phyloP scores from a whole-genome alignment of 2,113 vertebrate species.

The Sitta europaea region DNA sequence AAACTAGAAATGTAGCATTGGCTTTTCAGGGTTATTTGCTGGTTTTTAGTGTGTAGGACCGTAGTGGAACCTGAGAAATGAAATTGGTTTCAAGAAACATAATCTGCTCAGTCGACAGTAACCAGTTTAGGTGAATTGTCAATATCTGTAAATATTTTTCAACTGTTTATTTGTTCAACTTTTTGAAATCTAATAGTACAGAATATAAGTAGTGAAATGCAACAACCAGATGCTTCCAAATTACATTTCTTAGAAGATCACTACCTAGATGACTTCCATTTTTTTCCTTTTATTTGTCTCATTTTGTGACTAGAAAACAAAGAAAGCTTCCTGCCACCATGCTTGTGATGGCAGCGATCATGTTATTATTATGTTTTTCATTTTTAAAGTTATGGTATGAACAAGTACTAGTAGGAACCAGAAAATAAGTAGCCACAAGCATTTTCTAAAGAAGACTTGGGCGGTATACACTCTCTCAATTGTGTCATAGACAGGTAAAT shows the following conservation, averaged over 20 bases:
- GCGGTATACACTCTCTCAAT: not conserved
- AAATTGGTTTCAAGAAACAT: not conserved
- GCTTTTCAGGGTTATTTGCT: not conserved
- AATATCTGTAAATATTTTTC: not conserved
- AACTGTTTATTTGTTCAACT: not conserved
- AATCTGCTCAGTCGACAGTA: not conserved
- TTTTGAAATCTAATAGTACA: not conserved
- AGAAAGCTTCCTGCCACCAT: not conserved
- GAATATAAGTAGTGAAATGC: not conserved
- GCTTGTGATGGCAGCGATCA: not conserved
- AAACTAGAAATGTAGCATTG: not conserved
- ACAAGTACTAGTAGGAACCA: not conserved
- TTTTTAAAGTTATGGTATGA: not conserved
- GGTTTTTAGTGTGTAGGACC: not conserved
- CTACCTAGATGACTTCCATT: not conserved
- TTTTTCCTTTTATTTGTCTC: not conserved
- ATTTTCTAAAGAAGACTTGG: not conserved
- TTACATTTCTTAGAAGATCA: not conserved
- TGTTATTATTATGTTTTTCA: not conserved
- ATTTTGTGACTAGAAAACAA: not conserved
- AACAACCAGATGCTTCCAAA: not conserved
- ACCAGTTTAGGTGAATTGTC: not conserved
- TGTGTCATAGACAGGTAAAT: not conserved
- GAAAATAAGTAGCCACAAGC: not conserved
- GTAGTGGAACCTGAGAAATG: not conserved